Conservation (phyloP, 2,113 vertebrate genomes). For the Gobio gobio region DNA sequence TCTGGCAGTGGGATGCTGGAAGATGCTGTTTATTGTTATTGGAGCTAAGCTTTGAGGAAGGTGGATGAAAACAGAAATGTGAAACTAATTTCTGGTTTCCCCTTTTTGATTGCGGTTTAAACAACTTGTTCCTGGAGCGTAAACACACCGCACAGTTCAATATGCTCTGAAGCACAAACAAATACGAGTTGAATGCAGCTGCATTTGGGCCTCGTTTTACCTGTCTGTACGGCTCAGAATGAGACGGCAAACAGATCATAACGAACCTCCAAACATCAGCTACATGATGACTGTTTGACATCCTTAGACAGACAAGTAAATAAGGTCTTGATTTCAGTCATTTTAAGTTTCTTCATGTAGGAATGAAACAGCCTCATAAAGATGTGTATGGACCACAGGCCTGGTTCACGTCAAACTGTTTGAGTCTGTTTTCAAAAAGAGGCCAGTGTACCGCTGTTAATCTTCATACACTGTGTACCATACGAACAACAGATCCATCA, state of each 20-base stretch:
- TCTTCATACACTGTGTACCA: not conserved
- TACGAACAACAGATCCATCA: constrained; percentile 68
- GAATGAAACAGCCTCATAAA: not conserved
- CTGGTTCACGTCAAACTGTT: constrained; percentile 12
- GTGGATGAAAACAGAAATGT: constrained; percentile 67
- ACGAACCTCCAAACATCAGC: not conserved
- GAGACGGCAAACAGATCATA: constrained; percentile 30
- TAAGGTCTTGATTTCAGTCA: constrained; percentile 36
- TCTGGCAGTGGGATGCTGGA: constrained; percentile 72
- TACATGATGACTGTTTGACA: not conserved
- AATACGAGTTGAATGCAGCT: constrained; percentile 11
- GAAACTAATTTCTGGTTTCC: constrained; percentile 75
- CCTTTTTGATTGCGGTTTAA: constrained; percentile 75
- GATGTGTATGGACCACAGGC: not conserved
- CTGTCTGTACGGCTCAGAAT: constrained; percentile 1
- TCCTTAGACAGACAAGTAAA: constrained; percentile 27
- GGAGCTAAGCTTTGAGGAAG: constrained; percentile 64
- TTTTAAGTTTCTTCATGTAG: constrained; percentile 3
- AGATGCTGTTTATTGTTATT: constrained; percentile 79
- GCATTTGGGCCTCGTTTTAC: constrained; percentile 30
- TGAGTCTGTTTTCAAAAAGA: not conserved
- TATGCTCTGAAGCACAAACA: constrained; percentile 29
- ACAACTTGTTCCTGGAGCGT: constrained; percentile 56
- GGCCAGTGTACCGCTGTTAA: not conserved
- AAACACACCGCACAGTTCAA: constrained; percentile 36